A percentile compares a stretch with the other conserved stretches of the same genome.
phyloP scores from a whole-genome alignment of 1,140 invertebrate genomes.

The Triops cancriformis region DNA sequence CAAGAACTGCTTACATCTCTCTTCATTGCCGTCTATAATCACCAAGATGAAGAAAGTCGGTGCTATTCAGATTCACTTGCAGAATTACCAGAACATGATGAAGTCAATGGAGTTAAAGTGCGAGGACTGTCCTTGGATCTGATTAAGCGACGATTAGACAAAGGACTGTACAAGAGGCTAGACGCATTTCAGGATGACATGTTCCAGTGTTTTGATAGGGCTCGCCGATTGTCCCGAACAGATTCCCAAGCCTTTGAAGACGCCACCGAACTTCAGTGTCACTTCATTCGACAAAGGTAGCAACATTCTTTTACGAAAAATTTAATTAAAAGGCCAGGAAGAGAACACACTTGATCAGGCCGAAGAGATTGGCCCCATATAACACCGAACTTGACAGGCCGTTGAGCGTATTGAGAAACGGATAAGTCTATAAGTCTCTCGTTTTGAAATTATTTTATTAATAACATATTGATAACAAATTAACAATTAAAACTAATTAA shows the following conservation, averaged over 20 bases:
- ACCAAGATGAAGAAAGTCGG: conserved; percentile 89
- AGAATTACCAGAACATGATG: conserved; percentile 83
- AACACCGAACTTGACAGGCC: too few relatives aligned
- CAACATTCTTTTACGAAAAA: neutral
- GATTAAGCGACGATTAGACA: conserved; percentile 72
- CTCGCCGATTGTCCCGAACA: conserved; percentile 71
- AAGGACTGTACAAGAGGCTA: conserved; percentile 79
- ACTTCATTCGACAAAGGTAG: conserved; percentile 59
- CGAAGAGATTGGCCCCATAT: neutral
- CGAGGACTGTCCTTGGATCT: conserved; percentile 72
- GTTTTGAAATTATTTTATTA: too few relatives aligned
- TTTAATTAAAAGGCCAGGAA: neutral
- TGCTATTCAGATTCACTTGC: conserved; percentile 94
- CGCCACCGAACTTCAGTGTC: conserved; percentile 84
- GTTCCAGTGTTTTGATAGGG: conserved; percentile 85
- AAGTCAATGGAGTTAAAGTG: conserved; percentile 57
- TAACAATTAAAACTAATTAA: too few relatives aligned
- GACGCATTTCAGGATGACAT: conserved; percentile 96
- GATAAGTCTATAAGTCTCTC: too few relatives aligned
- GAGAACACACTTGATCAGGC: neutral
- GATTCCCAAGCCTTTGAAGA: conserved; percentile 94
- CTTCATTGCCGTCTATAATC: conserved; percentile 89
- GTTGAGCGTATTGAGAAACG: too few relatives aligned
- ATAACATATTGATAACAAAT: too few relatives aligned
- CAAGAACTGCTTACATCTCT: conserved; percentile 85